phyloP scores from a whole-genome alignment of 2,888 invertebrate species.

The Nymphalis urticae region DNA sequence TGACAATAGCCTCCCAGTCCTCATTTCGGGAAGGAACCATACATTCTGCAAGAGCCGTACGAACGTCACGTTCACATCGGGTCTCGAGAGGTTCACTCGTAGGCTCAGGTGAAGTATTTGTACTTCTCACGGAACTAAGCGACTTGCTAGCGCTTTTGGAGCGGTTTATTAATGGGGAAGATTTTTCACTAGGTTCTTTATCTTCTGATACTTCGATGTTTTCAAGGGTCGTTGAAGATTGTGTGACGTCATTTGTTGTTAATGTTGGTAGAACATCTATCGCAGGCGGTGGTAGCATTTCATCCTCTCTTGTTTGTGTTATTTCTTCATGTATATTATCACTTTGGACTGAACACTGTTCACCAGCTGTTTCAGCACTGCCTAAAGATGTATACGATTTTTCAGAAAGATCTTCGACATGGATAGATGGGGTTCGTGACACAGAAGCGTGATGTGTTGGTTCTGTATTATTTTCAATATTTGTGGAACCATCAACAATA shows the following conservation, averaged over 20 bases:
- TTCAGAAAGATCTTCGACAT: constrained; percentile 66
- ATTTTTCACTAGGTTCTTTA: constrained; percentile 46
- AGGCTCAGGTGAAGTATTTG: constrained; percentile 54
- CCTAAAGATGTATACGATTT: constrained; percentile 51
- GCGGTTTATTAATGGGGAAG: constrained; percentile 45
- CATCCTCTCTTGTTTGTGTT: background rate
- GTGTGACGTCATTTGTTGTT: constrained; percentile 36
- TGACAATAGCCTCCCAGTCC: constrained; percentile 91
- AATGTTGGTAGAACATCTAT: background rate
- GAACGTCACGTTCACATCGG: constrained; percentile 59
- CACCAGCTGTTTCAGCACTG: constrained; percentile 39
- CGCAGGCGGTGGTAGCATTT: background rate
- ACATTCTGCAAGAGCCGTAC: constrained; percentile 67
- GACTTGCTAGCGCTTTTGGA: constrained; percentile 49
- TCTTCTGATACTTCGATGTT: constrained; percentile 25
- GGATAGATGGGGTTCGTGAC: constrained; percentile 64
- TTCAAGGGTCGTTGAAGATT: constrained; percentile 41
- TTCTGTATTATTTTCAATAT: constrained; percentile 43
- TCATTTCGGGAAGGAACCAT: constrained; percentile 83
- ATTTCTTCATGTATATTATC: constrained; percentile 22
- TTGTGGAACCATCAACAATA: constrained; percentile 44
- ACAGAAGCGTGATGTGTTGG: constrained; percentile 43
- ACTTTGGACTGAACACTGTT: constrained; percentile 40
- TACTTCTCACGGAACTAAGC: constrained; percentile 51
- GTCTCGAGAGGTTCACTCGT: constrained; percentile 46